A percentile compares a stretch with the other conserved stretches of the same genome.
Conservation (phyloP, 2,113 vertebrate species). For the Triplophysa rosa region DNA sequence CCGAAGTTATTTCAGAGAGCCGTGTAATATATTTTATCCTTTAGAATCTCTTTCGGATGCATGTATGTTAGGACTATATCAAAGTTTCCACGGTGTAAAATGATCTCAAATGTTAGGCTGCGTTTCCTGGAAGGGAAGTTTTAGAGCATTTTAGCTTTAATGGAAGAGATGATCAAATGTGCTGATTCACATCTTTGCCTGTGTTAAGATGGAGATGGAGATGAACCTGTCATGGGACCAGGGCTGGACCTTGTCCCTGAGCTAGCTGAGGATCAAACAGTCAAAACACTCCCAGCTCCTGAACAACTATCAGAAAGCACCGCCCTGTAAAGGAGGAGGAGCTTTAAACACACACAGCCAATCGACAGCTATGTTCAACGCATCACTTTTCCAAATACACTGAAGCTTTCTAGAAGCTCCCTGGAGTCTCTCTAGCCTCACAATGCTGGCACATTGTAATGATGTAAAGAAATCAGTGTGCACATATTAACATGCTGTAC, state of each 20-base stretch:
- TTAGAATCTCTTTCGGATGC: background rate
- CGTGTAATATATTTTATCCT: too few relatives aligned
- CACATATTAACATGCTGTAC: conserved; percentile 40
- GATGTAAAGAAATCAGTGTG: background rate
- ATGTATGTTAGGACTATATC: background rate
- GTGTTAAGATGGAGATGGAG: conserved; percentile 66
- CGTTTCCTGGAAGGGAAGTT: background rate
- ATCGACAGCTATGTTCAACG: conserved; percentile 16
- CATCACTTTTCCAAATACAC: background rate
- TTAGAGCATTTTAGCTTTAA: background rate
- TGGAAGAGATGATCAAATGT: background rate
- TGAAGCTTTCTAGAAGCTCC: conserved; percentile 38
- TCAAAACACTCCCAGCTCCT: conserved; percentile 64
- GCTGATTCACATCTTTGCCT: background rate
- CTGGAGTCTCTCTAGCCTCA: conserved; percentile 25
- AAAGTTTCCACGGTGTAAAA: background rate
- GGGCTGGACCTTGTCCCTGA: conserved; percentile 74
- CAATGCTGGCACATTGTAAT: conserved; percentile 34
- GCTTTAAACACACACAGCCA: conserved; percentile 1
- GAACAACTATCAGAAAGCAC: conserved; percentile 84
- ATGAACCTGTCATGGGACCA: conserved; percentile 75
- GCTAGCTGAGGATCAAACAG: conserved; percentile 64
- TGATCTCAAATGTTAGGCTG: background rate
- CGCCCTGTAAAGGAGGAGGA: conserved; percentile 72
- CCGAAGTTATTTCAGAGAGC: too few relatives aligned